phyloP scores from a whole-genome alignment of 53 echinoderm and acorn worm species.

The Echinometra lucunter region DNA sequence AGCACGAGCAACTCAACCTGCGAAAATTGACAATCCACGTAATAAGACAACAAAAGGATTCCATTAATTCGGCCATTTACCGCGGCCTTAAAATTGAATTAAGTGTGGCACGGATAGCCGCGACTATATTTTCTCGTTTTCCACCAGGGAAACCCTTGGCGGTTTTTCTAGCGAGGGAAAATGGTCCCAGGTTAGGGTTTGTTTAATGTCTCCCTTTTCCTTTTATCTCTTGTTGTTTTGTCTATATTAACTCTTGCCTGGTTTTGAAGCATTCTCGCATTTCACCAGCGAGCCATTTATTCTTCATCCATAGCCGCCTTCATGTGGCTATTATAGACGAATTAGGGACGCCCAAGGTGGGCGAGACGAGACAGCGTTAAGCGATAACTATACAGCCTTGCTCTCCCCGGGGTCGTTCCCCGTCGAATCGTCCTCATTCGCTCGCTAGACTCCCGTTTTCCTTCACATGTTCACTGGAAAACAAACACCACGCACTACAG shows the following conservation, averaged over 20 bases:
- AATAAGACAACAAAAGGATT: conserved; percentile 70
- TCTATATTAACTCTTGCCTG: conserved; percentile 50
- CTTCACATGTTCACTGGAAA: conserved; percentile 54
- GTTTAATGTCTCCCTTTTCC: conserved; percentile 60
- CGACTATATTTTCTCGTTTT: conserved; percentile 61
- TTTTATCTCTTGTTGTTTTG: not conserved
- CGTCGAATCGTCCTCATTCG: conserved; percentile 46
- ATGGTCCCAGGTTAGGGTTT: conserved; percentile 51
- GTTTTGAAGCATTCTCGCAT: conserved; percentile 65
- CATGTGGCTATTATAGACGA: conserved; percentile 70
- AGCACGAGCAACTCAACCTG: conserved; percentile 61
- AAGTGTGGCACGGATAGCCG: conserved; percentile 55
- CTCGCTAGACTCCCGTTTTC: not conserved
- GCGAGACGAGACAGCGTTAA: conserved; percentile 20
- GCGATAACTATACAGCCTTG: conserved; percentile 46
- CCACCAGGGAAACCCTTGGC: conserved; percentile 55
- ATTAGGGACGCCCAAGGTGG: conserved; percentile 60
- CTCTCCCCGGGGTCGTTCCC: conserved; percentile 57
- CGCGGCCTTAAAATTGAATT: conserved; percentile 67
- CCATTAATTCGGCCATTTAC: conserved; percentile 74
- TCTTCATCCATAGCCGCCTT: conserved; percentile 54
- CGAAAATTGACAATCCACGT: conserved; percentile 70
- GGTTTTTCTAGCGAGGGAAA: conserved; percentile 56
- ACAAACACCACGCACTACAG: conserved; percentile 42
- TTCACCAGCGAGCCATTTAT: conserved; percentile 67